Evolutionary conservation across 2,888 invertebrate genomes (phyloP).

Genomic region (Lymantria monacha): DNA sequence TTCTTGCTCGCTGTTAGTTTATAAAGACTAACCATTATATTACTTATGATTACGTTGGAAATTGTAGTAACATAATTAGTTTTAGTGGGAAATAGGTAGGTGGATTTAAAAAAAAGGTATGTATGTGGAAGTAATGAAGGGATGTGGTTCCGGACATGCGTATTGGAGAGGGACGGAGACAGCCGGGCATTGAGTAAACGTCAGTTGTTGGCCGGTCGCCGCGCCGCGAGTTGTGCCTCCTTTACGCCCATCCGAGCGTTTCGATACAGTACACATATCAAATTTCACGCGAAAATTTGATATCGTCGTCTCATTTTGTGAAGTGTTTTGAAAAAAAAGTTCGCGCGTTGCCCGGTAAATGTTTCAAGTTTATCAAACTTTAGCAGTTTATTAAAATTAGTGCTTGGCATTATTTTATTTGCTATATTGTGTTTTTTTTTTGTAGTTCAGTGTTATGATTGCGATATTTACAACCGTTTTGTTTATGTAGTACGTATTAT

Average conservation of each 20-base stretch:
- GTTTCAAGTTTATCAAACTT: conserved; percentile 58
- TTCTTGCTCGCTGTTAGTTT: conserved; percentile 27
- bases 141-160: conserved; percentile 75
- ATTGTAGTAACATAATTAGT: conserved; percentile 23
- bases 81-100: conserved; percentile 26
- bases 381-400: conserved; percentile 46
- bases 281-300: conserved; percentile 80
- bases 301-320: conserved; percentile 74
- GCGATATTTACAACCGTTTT: conserved; percentile 53
- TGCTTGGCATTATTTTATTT: conserved; percentile 52
- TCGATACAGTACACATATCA: conserved; percentile 74
- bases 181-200: conserved; percentile 52
- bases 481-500: conserved; percentile 62
- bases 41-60: conserved; percentile 19
- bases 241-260: conserved; percentile 33
- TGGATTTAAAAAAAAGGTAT: conserved; percentile 42
- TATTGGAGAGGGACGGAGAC: conserved; percentile 70
- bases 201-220: conserved; percentile 70
- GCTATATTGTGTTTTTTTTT: conserved; percentile 68
- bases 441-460: conserved; percentile 63
- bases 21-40: conserved; percentile 5
- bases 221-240: conserved; percentile 52
- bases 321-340: conserved; percentile 58
- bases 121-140: conserved; percentile 55
- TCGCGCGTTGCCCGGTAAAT: conserved; percentile 43